These are phyloP conservation scores for Megaptera novaeangliae DNA, from an alignment of 2,113 vertebrate species.

Conservation along the genomic window DNA sequence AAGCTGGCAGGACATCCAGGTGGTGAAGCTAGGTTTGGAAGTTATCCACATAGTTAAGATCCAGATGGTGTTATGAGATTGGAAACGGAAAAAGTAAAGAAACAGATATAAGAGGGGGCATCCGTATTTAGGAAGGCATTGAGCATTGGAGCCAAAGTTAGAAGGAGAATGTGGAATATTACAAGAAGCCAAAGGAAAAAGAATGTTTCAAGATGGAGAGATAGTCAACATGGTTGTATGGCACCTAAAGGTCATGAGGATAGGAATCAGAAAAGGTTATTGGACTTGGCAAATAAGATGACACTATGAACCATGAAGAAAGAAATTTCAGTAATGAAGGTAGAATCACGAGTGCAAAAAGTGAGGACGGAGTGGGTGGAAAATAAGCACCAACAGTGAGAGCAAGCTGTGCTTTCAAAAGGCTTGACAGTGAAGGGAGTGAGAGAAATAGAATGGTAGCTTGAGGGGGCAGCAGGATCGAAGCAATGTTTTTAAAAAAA, in stretches of 20 bases:
- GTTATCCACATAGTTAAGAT: constrained; percentile 20
- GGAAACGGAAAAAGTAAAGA: constrained; percentile 36
- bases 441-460: not conserved
- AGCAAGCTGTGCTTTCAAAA: not conserved
- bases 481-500: not conserved
- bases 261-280: not conserved
- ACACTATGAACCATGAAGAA: not conserved
- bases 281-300: not conserved
- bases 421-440: not conserved
- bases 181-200: not conserved
- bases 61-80: constrained; percentile 57
- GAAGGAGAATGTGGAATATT: not conserved
- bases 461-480: not conserved
- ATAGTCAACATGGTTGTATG: not conserved
- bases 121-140: not conserved
- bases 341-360: not conserved
- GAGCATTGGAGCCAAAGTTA: not conserved
- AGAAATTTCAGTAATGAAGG: not conserved
- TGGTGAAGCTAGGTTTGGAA: constrained; percentile 62
- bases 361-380: not conserved
- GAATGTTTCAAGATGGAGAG: not conserved
- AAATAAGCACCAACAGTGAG: not conserved
- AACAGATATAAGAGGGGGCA: constrained; percentile 8
- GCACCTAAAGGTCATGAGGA: not conserved
- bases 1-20: constrained; percentile 49